Base-by-base conservation (phyloP, 2,888 invertebrate species). In the Eledone cirrhosa region DNA sequence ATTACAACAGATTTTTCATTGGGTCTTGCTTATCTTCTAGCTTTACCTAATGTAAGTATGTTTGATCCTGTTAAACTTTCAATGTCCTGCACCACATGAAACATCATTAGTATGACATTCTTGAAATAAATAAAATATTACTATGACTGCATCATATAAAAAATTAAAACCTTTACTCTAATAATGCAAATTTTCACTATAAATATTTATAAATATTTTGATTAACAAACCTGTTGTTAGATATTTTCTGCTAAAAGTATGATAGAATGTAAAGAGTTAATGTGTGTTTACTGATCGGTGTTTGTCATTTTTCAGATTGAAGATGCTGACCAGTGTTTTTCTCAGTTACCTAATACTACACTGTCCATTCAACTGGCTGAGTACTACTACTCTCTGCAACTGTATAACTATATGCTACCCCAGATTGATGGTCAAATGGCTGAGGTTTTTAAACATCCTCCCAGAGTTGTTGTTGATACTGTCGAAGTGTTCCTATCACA, bases 11-110 rank as follows among this genome's bases (percentile, higher is more conserved):
- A 93, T 83, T 91, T 92, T 84, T 87, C 91, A 2, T 87, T 93
- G 65, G 92, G 92, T 22, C 86, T 93, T 80, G 90, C 92, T 1
- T 92, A 92, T 86, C 90, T 93, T 29, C 84, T 93, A 80, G 91
- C 92, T 77, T 83, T 93, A 48, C 86, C 90, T 41, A 86, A 88
- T 82, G 89, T 89, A 81, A 79, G 81, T 79, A 41, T 41, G 0
- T 41, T 41, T 11, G 11, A 41, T 41, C 11, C 8, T 8, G 41
- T 41, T 41, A 5, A 41, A 41, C n/a, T n/a, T n/a, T n/a, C n/a
- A n/a, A n/a, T n/a, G n/a, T n/a, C n/a, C n/a, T n/a, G n/a, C n/a
- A n/a, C n/a, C n/a, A n/a, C n/a, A n/a, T n/a, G n/a, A n/a, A n/a
- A n/a, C n/a, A n/a, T n/a, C n/a, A n/a, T n/a, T n/a, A n/a, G n/a